Evolutionary conservation across 2,888 invertebrate species (phyloP).

Genomic region (Drosophila mulleri): DNA sequence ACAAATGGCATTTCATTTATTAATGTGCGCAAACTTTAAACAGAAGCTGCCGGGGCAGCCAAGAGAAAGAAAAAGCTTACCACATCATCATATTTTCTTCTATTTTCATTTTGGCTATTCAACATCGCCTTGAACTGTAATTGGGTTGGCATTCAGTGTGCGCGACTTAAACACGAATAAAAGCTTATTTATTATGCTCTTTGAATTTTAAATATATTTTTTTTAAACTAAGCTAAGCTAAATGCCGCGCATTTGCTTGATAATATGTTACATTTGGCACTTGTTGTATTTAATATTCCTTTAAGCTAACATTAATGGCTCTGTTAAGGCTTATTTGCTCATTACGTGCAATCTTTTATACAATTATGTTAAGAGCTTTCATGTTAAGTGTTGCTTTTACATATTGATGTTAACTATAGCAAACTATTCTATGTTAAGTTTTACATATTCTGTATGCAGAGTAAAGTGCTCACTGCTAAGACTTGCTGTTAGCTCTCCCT

Average conservation of each 20-base stretch:
- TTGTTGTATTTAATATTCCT: not conserved
- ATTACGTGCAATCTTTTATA: not conserved
- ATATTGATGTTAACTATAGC: too few relatives aligned
- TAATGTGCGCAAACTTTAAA: slow-evolving; percentile 19
- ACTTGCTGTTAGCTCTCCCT: not conserved
- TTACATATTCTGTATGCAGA: not conserved
- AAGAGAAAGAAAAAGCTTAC: slow-evolving; percentile 4
- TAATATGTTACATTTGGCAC: not conserved
- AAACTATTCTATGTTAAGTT: too few relatives aligned
- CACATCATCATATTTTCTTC: not conserved
- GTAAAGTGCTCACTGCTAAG: not conserved
- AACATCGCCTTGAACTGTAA: slow-evolving; percentile 25
- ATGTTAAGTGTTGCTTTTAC: not conserved
- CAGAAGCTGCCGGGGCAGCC: slow-evolving; percentile 18
- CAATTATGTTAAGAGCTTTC: not conserved
- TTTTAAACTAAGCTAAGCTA: not conserved
- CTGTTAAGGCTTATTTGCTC: not conserved
- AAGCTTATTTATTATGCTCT: slow-evolving; percentile 1
- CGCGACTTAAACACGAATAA: not conserved
- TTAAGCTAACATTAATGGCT: not conserved
- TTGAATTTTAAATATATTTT: not conserved
- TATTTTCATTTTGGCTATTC: not conserved
- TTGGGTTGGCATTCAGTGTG: slow-evolving; percentile 23
- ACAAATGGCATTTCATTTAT: slow-evolving; percentile 48
- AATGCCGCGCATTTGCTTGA: not conserved